Percentiles rank a stretch among this genome's conserved stretches.
These are phyloP conservation scores for Neoascia interrupta DNA, from an alignment of 2,888 invertebrate genomes.

Conservation along the genomic window DNA sequence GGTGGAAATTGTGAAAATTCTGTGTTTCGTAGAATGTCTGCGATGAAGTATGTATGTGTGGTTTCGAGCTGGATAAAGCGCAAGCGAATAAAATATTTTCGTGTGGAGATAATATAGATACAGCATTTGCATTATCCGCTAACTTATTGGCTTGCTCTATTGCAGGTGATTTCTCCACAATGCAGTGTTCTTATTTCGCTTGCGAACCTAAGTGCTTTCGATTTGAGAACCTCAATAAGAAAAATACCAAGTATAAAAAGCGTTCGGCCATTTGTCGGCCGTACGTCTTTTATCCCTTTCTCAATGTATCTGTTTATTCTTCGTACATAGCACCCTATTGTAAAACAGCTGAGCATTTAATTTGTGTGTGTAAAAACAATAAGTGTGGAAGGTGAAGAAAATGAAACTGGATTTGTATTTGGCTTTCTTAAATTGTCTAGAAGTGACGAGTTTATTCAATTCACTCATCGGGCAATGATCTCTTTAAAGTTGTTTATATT, in stretches of 20 bases:
- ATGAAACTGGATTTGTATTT: background rate
- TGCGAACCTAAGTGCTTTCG: background rate
- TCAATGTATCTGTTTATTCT: constrained; percentile 46
- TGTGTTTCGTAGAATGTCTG: constrained; percentile 49
- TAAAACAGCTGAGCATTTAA: constrained; percentile 64
- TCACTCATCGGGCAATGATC: constrained; percentile 33
- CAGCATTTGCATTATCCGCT: no score
- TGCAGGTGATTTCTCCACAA: constrained; percentile 21
- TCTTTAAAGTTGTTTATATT: constrained; percentile 13
- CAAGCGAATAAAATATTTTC: constrained; percentile 57
- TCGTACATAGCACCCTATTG: constrained; percentile 51
- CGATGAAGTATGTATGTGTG: constrained; percentile 23
- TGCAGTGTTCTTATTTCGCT: background rate
- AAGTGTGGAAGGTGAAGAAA: background rate
- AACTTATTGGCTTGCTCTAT: constrained; percentile 14
- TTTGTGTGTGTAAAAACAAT: constrained; percentile 59
- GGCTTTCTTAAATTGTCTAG: background rate
- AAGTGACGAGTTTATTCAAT: constrained; percentile 15
- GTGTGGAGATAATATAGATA: no score
- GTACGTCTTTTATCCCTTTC: constrained; percentile 56
- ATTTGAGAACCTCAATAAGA: background rate
- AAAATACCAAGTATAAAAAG: constrained; percentile 4
- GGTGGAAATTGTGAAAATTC: constrained; percentile 65
- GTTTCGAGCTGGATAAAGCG: constrained; percentile 51
- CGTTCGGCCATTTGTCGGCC: constrained; percentile 35